phyloP scores from a whole-genome alignment of 2,888 invertebrate genomes.

The Apomyelois bistriatella region DNA sequence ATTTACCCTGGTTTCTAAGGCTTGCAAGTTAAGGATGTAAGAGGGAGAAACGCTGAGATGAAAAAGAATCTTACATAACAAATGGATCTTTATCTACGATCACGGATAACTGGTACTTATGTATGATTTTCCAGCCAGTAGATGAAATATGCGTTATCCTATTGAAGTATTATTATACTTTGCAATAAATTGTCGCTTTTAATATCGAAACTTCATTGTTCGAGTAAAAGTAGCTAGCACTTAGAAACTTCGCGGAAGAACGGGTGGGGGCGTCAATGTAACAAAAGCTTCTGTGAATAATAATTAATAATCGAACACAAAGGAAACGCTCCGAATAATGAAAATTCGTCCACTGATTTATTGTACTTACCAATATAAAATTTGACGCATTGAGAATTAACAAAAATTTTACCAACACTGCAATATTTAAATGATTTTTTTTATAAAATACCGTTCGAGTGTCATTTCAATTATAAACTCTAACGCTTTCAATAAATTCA shows the following conservation, averaged over 20 bases:
- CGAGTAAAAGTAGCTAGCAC: constrained; percentile 38
- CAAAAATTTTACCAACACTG: constrained; percentile 22
- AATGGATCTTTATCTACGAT: no score
- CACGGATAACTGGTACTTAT: no score
- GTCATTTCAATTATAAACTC: no score
- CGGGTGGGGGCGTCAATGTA: constrained; percentile 41
- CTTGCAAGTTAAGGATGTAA: no score
- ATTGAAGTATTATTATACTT: neutral
- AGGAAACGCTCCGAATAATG: constrained; percentile 39
- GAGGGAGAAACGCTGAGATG: no score
- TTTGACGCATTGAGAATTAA: constrained; percentile 5
- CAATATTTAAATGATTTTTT: constrained; percentile 17
- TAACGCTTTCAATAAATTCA: no score
- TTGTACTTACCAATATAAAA: constrained; percentile 20
- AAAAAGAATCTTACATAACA: no score
- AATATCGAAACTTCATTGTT: constrained; percentile 15
- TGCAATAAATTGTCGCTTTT: constrained; percentile 10
- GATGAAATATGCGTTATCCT: no score
- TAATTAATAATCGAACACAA: constrained; percentile 66
- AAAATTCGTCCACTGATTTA: constrained; percentile 34
- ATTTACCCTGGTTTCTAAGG: no score
- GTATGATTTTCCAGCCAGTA: no score
- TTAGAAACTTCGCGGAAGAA: constrained; percentile 38
- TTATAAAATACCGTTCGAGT: no score
- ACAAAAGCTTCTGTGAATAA: constrained; percentile 52